These are phyloP conservation scores for Melikaiella ostensackeni DNA, from an alignment of 2,888 invertebrate genomes.

Conservation along the genomic window DNA sequence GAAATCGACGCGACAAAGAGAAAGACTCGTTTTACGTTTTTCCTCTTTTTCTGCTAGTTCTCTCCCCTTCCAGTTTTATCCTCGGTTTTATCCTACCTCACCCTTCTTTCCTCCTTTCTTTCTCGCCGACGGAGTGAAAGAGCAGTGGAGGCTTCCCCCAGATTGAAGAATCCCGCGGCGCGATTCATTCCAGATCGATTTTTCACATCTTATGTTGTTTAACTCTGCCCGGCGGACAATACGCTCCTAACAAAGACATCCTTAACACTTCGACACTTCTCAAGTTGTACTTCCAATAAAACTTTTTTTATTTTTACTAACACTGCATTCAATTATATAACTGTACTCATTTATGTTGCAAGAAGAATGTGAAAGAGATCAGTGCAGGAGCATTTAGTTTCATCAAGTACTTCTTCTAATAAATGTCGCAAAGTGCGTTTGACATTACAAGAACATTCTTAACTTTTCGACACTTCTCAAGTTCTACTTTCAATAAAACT, in stretches of 20 bases:
- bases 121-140: constrained; percentile 51
- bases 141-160: constrained; percentile 53
- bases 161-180: constrained; percentile 65
- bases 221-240: constrained; percentile 62
- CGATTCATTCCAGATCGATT: constrained; percentile 68
- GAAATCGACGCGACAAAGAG: constrained; percentile 48
- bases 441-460: neutral
- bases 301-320: neutral
- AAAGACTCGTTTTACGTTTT: constrained; percentile 37
- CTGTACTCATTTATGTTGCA: too few species aligned
- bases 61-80: constrained; percentile 39
- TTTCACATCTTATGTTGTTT: constrained; percentile 65
- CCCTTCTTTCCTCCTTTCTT: constrained; percentile 51
- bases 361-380: too few species aligned
- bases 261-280: constrained; percentile 15
- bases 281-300: neutral
- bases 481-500: too few species aligned
- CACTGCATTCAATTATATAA: too few species aligned
- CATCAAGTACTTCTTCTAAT: too few species aligned
- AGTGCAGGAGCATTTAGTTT: too few species aligned
- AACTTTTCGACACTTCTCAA: neutral
- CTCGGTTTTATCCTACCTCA: constrained; percentile 31
- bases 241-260: constrained; percentile 37
- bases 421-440: too few species aligned
- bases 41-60: constrained; percentile 33